Conservation (phyloP, 1,140 invertebrate genomes). For the Brachionus angularis region DNA sequence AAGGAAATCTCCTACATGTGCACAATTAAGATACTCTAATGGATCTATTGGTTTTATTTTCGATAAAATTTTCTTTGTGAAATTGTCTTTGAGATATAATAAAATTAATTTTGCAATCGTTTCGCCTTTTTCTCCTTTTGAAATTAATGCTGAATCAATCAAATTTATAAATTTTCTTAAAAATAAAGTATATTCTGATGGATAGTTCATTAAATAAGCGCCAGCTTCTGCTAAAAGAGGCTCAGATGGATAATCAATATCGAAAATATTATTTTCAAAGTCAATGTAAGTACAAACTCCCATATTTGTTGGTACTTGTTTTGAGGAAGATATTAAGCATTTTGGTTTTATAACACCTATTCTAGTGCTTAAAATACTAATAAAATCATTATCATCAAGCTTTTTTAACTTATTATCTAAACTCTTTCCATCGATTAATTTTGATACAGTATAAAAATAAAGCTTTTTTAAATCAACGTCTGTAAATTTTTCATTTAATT, state of each 20-base stretch:
- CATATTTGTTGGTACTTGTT: background rate
- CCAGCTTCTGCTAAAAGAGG: background rate
- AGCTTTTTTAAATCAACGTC: background rate
- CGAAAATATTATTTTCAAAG: background rate
- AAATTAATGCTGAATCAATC: background rate
- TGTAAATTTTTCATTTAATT: background rate
- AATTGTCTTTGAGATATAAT: background rate
- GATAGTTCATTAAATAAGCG: background rate
- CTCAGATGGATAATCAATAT: conserved; percentile 16
- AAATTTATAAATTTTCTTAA: background rate
- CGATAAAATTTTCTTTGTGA: background rate
- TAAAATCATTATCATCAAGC: background rate
- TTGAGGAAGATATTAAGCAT: background rate
- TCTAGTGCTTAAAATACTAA: background rate
- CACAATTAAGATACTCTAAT: background rate
- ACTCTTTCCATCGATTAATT: conserved; percentile 4
- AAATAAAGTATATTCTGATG: background rate
- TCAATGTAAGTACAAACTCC: background rate
- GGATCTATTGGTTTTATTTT: background rate
- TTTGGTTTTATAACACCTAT: conserved; percentile 1
- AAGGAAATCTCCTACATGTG: background rate
- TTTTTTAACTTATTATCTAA: no score
- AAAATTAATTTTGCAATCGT: conserved; percentile 15
- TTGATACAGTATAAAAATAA: background rate
- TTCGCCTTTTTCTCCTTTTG: conserved; percentile 11